These are phyloP conservation scores for Erinaceus europaeus DNA, from an alignment of 2,113 vertebrate species.

Conservation along the genomic window DNA sequence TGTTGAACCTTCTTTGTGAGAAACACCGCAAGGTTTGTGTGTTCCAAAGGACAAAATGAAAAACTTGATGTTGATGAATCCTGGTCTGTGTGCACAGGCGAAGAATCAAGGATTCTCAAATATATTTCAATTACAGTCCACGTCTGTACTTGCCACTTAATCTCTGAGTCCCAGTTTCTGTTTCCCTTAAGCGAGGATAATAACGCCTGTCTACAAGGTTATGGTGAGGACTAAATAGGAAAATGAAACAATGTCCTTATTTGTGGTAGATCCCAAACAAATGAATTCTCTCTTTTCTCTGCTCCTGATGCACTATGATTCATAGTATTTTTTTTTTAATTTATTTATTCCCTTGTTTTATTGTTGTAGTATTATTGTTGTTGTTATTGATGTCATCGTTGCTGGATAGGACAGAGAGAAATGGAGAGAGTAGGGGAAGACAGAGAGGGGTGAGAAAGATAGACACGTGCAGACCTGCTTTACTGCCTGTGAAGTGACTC, in stretches of 20 bases:
- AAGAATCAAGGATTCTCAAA: neutral
- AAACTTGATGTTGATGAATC: neutral
- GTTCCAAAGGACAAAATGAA: neutral
- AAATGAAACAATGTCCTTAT: neutral
- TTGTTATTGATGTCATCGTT: too few relatives aligned
- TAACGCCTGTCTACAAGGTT: neutral
- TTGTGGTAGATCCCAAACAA: neutral
- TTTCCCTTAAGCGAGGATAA: neutral
- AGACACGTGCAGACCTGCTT: too few relatives aligned
- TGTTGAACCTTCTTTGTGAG: neutral
- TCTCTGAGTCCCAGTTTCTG: neutral
- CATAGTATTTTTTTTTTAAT: too few relatives aligned
- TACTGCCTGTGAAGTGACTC: too few relatives aligned
- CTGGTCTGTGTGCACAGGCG: neutral
- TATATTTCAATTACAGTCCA: constrained; percentile 6
- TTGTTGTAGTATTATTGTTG: too few relatives aligned
- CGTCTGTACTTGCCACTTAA: neutral
- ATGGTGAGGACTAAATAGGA: neutral
- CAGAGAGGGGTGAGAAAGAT: too few relatives aligned
- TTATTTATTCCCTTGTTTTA: too few relatives aligned
- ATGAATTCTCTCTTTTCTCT: neutral
- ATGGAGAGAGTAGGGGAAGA: too few relatives aligned
- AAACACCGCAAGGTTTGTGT: neutral
- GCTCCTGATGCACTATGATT: neutral
- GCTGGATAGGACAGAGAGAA: too few relatives aligned